Conservation (phyloP, 2,113 vertebrate species). For the Phylloscopus trochiloides region DNA sequence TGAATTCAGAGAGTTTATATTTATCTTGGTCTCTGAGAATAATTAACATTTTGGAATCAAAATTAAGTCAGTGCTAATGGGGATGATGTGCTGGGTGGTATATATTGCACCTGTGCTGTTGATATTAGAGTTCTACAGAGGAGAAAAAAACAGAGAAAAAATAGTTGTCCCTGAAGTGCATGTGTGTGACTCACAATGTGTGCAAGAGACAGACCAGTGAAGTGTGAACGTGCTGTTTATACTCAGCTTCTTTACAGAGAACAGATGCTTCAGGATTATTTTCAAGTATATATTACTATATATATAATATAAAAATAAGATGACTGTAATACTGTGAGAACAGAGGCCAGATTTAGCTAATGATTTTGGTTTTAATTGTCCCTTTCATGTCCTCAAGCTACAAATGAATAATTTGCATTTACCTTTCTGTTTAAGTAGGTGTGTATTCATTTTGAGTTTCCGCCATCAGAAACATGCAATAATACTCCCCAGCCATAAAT, state of each 20-base stretch:
- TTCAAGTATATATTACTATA: background rate
- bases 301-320: background rate
- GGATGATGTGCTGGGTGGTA: background rate
- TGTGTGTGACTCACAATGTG: background rate
- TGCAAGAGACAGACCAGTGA: background rate
- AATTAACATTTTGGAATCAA: background rate
- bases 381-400: background rate
- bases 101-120: background rate
- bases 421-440: background rate
- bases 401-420: background rate
- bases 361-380: background rate
- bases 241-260: background rate
- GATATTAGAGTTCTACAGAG: background rate
- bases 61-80: background rate
- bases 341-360: background rate
- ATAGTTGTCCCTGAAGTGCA: background rate
- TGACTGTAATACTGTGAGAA: background rate
- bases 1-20: background rate
- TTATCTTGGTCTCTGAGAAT: background rate
- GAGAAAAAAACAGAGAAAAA: background rate
- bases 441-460: background rate
- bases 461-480: background rate
- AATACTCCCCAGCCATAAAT: background rate
- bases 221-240: background rate
- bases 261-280: background rate